Base-by-base conservation (phyloP, 1,140 invertebrate species). In the Drosophila cardini region DNA sequence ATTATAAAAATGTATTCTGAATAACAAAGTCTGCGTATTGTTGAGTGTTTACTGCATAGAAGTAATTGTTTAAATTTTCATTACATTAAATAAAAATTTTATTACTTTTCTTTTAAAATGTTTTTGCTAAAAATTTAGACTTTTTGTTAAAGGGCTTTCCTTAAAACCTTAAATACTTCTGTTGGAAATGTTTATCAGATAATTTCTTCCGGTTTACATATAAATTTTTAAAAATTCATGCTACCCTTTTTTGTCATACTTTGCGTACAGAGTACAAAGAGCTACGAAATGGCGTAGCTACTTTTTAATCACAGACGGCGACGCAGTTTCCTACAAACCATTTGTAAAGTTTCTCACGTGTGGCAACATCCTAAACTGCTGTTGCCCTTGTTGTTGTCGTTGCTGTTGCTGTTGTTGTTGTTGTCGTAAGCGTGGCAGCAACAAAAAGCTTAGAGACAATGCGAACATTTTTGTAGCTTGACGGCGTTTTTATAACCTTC, bases 281-380 rank as follows among this genome's bases (percentile, higher is more conserved):
- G 60, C 45, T 68, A 67, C 42, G 67, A 87, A 82, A 76, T 82
- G 64, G 83, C 76, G 45, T 64, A 40, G 78, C 74, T 83, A 68
- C 80, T 79, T 87, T 87, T 87, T 79, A 86, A 86, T 86, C 79
- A 86, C 79, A 76, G 82, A 70, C 72, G 68, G 78, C 79, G 82
- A 63, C 75, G 79, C 78, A 67, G 65, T 68, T 85, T 74, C 55
- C 74, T 63, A 62, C 68, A 72, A 62, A 62, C 74, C 74, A 86
- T 78, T 85, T 85, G 74, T 48, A 77, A 77, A 81, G 82, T 81
- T 81, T 85, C 74, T 86, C 81, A 85, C 78, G 82, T 86, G 77
- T 67, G 73, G 32, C 43, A 52, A 52, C 77, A 61, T 60, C 36
- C 42, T 34, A 26, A 11, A 26, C 21, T 26, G 21, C 52, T 57